Base-by-base conservation (phyloP, 2,888 invertebrate genomes). In the Yponomeuta cagnagella region DNA sequence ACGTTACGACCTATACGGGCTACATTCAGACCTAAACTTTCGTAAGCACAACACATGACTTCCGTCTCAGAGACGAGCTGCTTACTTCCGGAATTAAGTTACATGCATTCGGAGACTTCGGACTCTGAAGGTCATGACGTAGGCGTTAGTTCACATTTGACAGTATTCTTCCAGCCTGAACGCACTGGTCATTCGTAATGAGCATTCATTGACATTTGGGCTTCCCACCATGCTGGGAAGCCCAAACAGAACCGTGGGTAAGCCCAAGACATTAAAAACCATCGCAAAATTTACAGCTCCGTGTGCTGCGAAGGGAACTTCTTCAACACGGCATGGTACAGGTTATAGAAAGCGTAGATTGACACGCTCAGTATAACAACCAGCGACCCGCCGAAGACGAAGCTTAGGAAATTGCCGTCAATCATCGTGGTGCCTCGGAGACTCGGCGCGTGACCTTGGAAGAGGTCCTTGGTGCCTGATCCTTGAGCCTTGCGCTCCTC, bases 341-440 rank as follows among this genome's bases (percentile, higher is more conserved):
- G 91, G 84, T 96, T 97, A 78, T 96, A 96, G 82, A 97, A 97
- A 0, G 97, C 97, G 79, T 97, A 97, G 1, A 96, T 93, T 70
- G 97, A 96, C 64, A 97, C 97, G 77, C 95, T 94, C 10, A 97
- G 85, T 72, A 97, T 97, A 66, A 97, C 95, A 10, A 95, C 78
- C 4, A 97, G 90, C 1, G 96, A 96, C 0, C 95, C 94, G 1
- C 95, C 96, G 79, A 97, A 97, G 63, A 97, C 96, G 76, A 97
- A 94, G 78, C 96, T 96, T 0, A 97, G 90, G 81, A 97, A 96
- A 80, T 95, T 96, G 1, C 95, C 96, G 79, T 97, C 96, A 66
- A 97, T 97, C 80, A 97, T 95, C 64, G 93, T 94, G n/a, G 93
- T 89, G 0, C 86, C 93, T 75, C 79, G 93, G 67, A 86, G 93